Conservation (phyloP, 2,797 vertebrate genomes). For the Lepus oiostolus region DNA sequence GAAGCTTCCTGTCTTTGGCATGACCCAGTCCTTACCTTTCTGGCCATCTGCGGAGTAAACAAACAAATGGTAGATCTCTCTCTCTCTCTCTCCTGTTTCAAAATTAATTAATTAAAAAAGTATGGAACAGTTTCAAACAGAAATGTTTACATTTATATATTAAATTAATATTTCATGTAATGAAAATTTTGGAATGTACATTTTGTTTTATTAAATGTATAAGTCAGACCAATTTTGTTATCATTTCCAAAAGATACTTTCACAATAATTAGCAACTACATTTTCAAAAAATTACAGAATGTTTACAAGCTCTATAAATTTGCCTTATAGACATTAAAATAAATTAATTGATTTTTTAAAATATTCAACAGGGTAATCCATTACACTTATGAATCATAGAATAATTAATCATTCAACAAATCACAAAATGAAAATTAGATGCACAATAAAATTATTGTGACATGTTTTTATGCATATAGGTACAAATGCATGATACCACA, state of each 20-base stretch:
- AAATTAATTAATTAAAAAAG: no score
- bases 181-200: neutral
- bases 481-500: neutral
- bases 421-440: neutral
- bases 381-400: conserved; percentile 6
- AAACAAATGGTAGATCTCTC: no score
- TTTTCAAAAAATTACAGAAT: neutral
- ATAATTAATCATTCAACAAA: conserved; percentile 42
- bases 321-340: neutral
- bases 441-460: neutral
- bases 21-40: no score
- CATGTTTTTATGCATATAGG: neutral
- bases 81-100: no score
- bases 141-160: neutral
- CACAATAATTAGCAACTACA: neutral
- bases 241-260: neutral
- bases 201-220: neutral
- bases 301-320: neutral
- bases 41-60: no score
- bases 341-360: conserved; percentile 7
- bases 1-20: no score
- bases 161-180: neutral
- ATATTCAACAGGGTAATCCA: neutral
- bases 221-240: neutral
- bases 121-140: neutral